Conservation (phyloP, 2,797 vertebrate genomes). For the Merluccius polli region DNA sequence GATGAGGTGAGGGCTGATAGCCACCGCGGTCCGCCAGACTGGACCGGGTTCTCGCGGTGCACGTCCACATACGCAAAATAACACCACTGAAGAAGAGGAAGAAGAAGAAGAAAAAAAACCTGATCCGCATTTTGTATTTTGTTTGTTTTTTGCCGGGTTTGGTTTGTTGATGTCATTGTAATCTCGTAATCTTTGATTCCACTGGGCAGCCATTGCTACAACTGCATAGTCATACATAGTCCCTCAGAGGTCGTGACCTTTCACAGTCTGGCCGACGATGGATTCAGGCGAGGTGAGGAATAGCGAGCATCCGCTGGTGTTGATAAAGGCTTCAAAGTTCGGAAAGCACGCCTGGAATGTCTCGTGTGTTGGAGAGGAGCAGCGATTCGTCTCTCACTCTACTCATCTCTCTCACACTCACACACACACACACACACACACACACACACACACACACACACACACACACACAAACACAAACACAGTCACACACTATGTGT, state of each 20-base stretch:
- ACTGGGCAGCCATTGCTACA: too few species aligned
- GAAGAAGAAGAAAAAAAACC: too few species aligned
- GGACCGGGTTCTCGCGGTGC: slow-evolving; percentile 38
- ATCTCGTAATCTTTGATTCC: too few species aligned
- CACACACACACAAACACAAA: too few species aligned
- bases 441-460: too few species aligned
- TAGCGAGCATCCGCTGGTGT: slow-evolving; percentile 51
- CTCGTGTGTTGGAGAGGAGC: slow-evolving; percentile 55
- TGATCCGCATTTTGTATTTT: too few species aligned
- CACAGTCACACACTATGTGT: too few species aligned
- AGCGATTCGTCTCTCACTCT: slow-evolving; percentile 34
- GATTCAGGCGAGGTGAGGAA: slow-evolving; percentile 64
- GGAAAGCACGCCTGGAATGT: slow-evolving; percentile 64
- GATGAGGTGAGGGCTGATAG: slow-evolving; percentile 54
- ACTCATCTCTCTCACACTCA: slow-evolving; percentile 5
- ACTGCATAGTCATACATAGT: slow-evolving; percentile 15
- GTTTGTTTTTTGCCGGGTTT: too few species aligned
- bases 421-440: slow-evolving; percentile 14
- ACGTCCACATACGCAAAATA: slow-evolving; percentile 6
- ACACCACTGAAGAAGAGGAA: too few species aligned
- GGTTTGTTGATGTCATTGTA: too few species aligned
- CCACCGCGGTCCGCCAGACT: slow-evolving; percentile 32
- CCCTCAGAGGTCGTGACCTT: slow-evolving; percentile 37
- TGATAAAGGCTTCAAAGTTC: slow-evolving; percentile 54
- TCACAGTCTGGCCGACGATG: slow-evolving; percentile 28